Base-by-base conservation (phyloP, 2,797 vertebrate genomes). In the Tragelaphus oryx region DNA sequence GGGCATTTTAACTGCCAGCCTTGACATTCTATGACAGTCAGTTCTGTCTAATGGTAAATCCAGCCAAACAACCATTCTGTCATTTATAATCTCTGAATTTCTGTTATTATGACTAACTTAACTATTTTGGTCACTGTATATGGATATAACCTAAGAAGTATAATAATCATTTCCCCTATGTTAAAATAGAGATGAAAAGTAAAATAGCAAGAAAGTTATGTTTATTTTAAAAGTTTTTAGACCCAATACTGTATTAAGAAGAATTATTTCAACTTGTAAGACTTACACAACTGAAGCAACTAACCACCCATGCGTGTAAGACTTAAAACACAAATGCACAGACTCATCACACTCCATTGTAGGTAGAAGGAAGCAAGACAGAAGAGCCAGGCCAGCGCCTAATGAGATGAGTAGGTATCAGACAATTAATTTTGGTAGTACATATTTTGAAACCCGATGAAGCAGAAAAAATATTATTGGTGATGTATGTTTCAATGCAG, bases 61-160 rank as follows among this genome's bases (percentile, higher is more conserved):
- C 12, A 94, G 17, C 22, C 50, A 37, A 78, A 74, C 57, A 89
- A 60, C 9, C 0, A 71, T 26, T n/a, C 87, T 62, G 20, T 0
- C 48, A 71, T 37, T 90, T 96, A 87, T 81, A 62, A 87, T 33
- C 5, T 95, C 37, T 55, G 41, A 79, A 57, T 91, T 95, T 93
- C 37, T 84, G 24, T 0, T 30, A 52, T 46, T 65, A 55, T 65
- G 11, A 88, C 74, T 94, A 89, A 50, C 13, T 82, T 86, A 93
- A 71, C 7, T 75, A 4, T 1, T 6, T 41, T 92, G 54, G 5
- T 60, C n/a, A 94, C 37, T 48, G 0, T 14, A 37, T 60, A 18
- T 30, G 65, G 1, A 11, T 82, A 8, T n/a, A 79, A 71, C 9
- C 16, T 75, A 80, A 83, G 3, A 89, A 83, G 24, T 55, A 22